Evolutionary conservation across 53 echinoderm and acorn worm genomes (phyloP).

Genomic region (Echinarachnius parma): DNA sequence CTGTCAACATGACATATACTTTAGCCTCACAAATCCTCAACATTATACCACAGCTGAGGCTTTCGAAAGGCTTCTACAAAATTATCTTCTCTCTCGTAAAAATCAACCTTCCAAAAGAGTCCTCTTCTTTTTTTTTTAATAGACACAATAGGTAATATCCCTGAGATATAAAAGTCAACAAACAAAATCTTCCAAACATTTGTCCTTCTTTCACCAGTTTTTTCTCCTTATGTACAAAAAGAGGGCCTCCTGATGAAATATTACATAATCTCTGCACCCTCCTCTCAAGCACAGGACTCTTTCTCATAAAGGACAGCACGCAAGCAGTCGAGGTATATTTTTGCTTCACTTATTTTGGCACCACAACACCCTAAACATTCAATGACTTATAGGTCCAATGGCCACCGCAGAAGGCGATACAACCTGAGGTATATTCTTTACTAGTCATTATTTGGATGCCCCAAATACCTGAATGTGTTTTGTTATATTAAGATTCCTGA

Average conservation of each 20-base stretch:
- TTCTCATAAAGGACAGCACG: background rate
- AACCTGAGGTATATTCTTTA: too few relatives aligned
- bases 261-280: constrained; percentile 2
- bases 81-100: constrained; percentile 8
- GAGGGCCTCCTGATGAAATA: constrained; percentile 15
- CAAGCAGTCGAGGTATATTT: too few relatives aligned
- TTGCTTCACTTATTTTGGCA: too few relatives aligned
- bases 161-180: constrained; percentile 40
- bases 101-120: constrained; percentile 14
- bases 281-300: background rate
- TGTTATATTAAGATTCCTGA: too few relatives aligned
- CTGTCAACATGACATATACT: too few relatives aligned
- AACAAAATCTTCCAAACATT: constrained; percentile 7
- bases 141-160: constrained; percentile 51
- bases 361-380: too few relatives aligned
- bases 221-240: constrained; percentile 1
- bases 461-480: too few relatives aligned
- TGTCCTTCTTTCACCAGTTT: background rate
- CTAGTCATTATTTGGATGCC: too few relatives aligned
- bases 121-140: too few relatives aligned
- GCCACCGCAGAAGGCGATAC: too few relatives aligned
- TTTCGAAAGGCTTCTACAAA: constrained; percentile 21
- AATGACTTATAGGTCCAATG: too few relatives aligned
- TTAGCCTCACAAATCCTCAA: too few relatives aligned
- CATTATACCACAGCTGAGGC: constrained; percentile 6